Evolutionary conservation across 2,888 invertebrate genomes (phyloP), one percentile per base, ranked within the genome.

Genomic region (Sminthurinus aureus): DNA sequence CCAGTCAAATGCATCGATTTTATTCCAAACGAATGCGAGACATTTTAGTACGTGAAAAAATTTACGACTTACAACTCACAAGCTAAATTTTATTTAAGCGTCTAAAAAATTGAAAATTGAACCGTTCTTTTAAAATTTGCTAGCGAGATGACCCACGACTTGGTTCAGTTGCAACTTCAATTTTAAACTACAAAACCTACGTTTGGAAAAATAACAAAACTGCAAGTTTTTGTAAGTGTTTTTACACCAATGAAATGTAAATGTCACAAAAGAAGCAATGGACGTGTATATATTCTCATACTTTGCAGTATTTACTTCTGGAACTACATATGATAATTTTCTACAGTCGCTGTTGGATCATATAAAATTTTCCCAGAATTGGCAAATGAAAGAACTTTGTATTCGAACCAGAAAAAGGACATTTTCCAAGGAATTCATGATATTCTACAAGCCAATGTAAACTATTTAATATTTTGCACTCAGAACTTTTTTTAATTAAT

Each of bases 1-100:
- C 79, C 0, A 24, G 69, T 15, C 85, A 85, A 66, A 71, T 85
- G 73, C 81, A 83, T 71, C 80, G 85, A 22, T 85, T 85, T 58
- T 85, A 83, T 50, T 50, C 75, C 0, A 83, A 83, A 20, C 20
- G 83, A 26, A 83, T 85, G 2, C 51, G 81, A 38, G 85, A 85
- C 20, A 77, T 85, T 52, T 51, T 85, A 66, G 85, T 85, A 71
- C 1, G 38, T 6, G 22, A n/a, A 13, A 2, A 13, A 64, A 64
- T 64, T n/a, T n/a, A n/a, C n/a, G n/a, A n/a, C n/a, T n/a, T n/a
- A n/a, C n/a, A n/a, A n/a, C n/a, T n/a, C n/a, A n/a, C n/a, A n/a
- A n/a, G n/a, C n/a, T n/a, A n/a, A n/a, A n/a, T n/a, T n/a, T n/a
- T n/a, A n/a, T n/a, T n/a, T n/a, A n/a, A n/a, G n/a, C n/a, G n/a